Base-by-base conservation (phyloP, 2,797 vertebrate genomes). In the Tapera naevia region DNA sequence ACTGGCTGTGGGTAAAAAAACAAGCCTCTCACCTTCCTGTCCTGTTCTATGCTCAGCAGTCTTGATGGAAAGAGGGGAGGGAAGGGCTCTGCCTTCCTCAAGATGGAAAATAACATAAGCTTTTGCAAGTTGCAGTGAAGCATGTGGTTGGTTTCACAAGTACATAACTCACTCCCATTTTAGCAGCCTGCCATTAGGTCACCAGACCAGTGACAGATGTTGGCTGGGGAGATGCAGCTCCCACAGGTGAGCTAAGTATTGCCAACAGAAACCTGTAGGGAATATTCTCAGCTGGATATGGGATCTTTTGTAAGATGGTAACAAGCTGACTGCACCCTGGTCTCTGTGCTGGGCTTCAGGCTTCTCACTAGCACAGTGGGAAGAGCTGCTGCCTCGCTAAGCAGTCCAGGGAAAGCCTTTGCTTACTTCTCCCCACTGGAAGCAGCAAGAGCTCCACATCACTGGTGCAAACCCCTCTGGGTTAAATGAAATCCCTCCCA, bases 111-210 rank as follows among this genome's bases (percentile, higher is more conserved):
- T 11, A 46, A 17, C 0, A 21, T 0, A 13, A 58, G 65, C 5
- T 81, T 64, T 17, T 88, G 76, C 58, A 81, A 67, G 50, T 1
- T n/a, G 62, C 28, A 57, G 41, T 43, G 65, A 32, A 37, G 48
- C 73, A 35, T 0, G 2, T 7, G 45, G 39, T 3, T 80, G 66
- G 10, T 69, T 51, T 54, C 41, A 41, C 57, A 57, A 30, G 18
- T 0, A 3, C 27, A 16, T 5, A 3, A 32, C 13, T 79, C 23
- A 2, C 45, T 62, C 60, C 10, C n/a, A 5, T 7, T 35, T 56
- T 0, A 41, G 57, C 64, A 74, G 33, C 7, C 32, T 41, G 35
- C 13, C 39, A 13, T 23, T 2, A 45, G 54, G 64, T 41, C 65
- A 9, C 62, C 30, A 39, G 71, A 13, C 8, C 75, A 45, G 57